Percentiles rank a stretch among this genome's conserved stretches.
These are phyloP conservation scores for Phyllostomus discolor DNA, from an alignment of 2,113 vertebrate species.

Conservation along the genomic window DNA sequence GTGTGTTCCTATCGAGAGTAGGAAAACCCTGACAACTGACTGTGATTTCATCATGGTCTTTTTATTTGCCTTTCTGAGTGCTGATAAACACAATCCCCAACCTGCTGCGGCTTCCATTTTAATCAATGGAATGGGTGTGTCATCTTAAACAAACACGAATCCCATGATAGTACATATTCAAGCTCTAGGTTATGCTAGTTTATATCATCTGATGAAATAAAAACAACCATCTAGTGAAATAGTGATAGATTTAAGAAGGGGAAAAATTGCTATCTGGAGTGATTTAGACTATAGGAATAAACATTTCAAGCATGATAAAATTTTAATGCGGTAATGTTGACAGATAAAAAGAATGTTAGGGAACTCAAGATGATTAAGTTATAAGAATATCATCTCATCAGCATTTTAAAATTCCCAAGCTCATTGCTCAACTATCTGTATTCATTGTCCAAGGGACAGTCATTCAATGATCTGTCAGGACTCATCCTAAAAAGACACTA, in stretches of 20 bases:
- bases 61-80: neutral
- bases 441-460: neutral
- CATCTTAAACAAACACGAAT: neutral
- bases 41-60: neutral
- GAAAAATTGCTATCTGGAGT: slow-evolving; percentile 19
- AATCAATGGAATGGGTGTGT: neutral
- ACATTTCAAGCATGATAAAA: slow-evolving; percentile 40
- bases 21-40: neutral
- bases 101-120: neutral
- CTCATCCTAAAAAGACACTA: neutral
- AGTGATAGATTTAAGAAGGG: slow-evolving; percentile 10
- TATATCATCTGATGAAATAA: slow-evolving; percentile 40
- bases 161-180: neutral
- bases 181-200: neutral
- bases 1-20: neutral
- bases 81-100: neutral
- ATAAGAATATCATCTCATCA: neutral
- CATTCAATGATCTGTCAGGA: slow-evolving; percentile 39
- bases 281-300: slow-evolving; percentile 45
- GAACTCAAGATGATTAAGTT: slow-evolving; percentile 49
- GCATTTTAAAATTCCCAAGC: slow-evolving; percentile 29
- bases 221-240: neutral
- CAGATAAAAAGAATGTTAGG: slow-evolving; percentile 59
- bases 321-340: slow-evolving; percentile 66
- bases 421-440: neutral